Evolutionary conservation across 1,140 invertebrate genomes (phyloP), one percentile per base, ranked within the genome.

Genomic region (Druon quercuslanigerum): DNA sequence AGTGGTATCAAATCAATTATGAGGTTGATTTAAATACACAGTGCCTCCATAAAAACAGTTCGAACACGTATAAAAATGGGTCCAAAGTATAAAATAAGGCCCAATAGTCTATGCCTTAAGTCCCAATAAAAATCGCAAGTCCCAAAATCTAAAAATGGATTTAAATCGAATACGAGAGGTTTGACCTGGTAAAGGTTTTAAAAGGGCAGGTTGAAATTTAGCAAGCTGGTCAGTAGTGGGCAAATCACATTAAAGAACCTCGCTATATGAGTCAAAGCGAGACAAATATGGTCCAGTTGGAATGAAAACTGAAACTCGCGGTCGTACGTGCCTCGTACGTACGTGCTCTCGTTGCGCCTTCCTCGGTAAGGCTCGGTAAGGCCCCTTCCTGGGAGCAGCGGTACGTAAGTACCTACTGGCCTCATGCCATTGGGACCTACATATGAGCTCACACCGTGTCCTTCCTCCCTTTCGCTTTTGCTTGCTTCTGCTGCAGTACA

Each of bases 371-470:
- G 6, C 40, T 9, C 40, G 33, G 14, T 33, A 25, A 66, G 60
- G 60, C 60, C 60, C 60, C 60, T 66, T 66, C 13, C 20, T 40
- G 25, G 14, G 16, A 66, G 5, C 14, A 66, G 60, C 60, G 60
- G 60, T 66, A 60, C 20, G 57, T 25, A 66, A 46, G 60, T 66
- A 66, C 60, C 60, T 66, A 66, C 60, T 66, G 60, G 60, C 60
- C 60, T 33, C 60, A 66, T 66, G 60, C 60, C 60, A 66, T 66
- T 66, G 60, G 60, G 60, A 66, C 60, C 60, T 66, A 66, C 60
- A 66, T 66, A 66, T 66, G 60, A 66, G 60, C 60, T 66, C 33
- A 66, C 25, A 60, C 57, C 57, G 57, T 60, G 57, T 60, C 57
- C 57, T 60, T 60, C 57, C 57, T 20, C 60, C 60, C 60, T 66